Evolutionary conservation across 2,888 invertebrate species (phyloP).

Genomic region (Balanococcus diminutus): DNA sequence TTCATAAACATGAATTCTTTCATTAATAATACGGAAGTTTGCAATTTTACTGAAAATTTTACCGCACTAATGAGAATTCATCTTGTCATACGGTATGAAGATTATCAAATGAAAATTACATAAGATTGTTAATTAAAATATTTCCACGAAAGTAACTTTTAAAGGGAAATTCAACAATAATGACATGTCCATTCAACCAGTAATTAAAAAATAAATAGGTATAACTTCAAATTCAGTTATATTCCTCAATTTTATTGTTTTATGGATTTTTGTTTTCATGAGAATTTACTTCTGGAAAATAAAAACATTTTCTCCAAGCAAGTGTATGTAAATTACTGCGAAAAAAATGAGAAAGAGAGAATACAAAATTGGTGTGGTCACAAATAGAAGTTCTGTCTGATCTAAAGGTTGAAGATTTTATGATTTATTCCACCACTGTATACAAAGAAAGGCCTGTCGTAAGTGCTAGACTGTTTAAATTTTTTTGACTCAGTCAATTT

Average conservation of each 20-base stretch:
- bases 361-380: no score
- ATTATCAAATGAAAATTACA: not conserved
- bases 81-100: not conserved
- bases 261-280: not conserved
- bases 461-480: no score
- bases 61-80: not conserved
- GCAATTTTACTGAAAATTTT: not conserved
- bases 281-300: no score
- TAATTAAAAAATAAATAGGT: not conserved
- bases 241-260: not conserved
- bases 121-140: not conserved
- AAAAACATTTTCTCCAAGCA: no score
- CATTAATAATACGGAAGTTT: not conserved
- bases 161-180: not conserved
- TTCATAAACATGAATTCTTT: not conserved
- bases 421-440: no score
- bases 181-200: not conserved
- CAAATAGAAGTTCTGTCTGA: no score
- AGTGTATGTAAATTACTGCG: no score
- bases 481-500: no score
- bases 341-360: no score
- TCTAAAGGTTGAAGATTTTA: no score
- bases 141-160: not conserved
- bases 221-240: no score
- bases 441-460: no score